phyloP scores from a whole-genome alignment of 2,888 invertebrate genomes.

The Tiliacea citrago region DNA sequence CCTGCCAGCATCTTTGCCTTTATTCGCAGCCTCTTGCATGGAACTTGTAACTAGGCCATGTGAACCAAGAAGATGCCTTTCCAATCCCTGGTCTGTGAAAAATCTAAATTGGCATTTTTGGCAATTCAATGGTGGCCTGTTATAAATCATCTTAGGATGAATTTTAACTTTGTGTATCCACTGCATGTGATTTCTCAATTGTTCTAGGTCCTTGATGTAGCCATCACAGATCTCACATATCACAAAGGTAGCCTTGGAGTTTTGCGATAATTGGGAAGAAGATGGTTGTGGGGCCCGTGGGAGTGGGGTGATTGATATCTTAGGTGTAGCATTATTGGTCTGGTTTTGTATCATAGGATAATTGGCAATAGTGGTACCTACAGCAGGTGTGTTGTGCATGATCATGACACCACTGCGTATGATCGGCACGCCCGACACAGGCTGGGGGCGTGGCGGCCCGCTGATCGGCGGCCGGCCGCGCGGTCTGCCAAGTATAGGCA shows the following conservation, averaged over 20 bases:
- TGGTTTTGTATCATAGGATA: constrained; percentile 85
- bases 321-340: constrained; percentile 93
- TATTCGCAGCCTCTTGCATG: constrained; percentile 98
- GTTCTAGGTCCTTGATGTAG: constrained; percentile 98
- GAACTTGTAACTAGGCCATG: constrained; percentile 98
- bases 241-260: constrained; percentile 96
- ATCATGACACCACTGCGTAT: constrained; percentile 92
- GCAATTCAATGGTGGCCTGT: constrained; percentile 98
- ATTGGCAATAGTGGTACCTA: constrained; percentile 84
- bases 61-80: constrained; percentile 98
- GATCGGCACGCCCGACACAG: constrained; percentile 87
- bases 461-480: constrained; percentile 87
- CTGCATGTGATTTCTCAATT: constrained; percentile 98
- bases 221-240: constrained; percentile 99
- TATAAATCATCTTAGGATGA: constrained; percentile 99
- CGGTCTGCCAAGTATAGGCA: constrained; percentile 83
- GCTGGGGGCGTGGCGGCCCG: constrained; percentile 76
- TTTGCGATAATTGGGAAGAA: constrained; percentile 81
- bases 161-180: constrained; percentile 99
- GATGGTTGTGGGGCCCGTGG: constrained; percentile 92
- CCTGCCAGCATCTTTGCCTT: constrained; percentile 97
- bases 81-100: constrained; percentile 99
- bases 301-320: constrained; percentile 97
- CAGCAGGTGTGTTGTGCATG: constrained; percentile 91
- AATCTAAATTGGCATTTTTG: constrained; percentile 99